These are phyloP conservation scores for Myiagra hebetior DNA, from an alignment of 2,113 vertebrate species.

Conservation along the genomic window DNA sequence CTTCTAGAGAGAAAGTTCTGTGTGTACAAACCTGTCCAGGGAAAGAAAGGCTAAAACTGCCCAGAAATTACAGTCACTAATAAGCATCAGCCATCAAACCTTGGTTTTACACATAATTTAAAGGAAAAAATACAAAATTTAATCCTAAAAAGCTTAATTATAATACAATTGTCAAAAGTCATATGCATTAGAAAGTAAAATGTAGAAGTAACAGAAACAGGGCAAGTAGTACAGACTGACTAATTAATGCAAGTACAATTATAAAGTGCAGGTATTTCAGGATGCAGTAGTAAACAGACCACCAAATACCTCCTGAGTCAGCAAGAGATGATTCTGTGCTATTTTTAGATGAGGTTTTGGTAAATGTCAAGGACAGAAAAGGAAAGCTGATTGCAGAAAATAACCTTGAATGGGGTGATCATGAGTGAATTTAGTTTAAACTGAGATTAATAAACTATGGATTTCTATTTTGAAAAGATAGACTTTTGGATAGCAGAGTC, in stretches of 20 bases:
- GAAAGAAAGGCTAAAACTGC: background rate
- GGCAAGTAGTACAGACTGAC: background rate
- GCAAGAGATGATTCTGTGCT: background rate
- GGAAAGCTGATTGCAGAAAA: conserved; percentile 20
- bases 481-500: background rate
- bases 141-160: background rate
- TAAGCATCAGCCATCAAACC: background rate
- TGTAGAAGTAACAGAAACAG: background rate
- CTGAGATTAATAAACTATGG: background rate
- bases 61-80: background rate
- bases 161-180: background rate
- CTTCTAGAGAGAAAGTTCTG: background rate
- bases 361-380: background rate
- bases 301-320: conserved; percentile 7
- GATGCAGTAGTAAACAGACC: background rate
- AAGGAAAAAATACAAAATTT: background rate
- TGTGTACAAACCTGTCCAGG: background rate
- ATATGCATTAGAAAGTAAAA: background rate
- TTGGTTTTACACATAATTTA: background rate
- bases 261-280: background rate
- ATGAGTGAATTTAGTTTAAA: background rate
- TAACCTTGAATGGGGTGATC: background rate
- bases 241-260: background rate
- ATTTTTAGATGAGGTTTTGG: background rate
- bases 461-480: background rate